A percentile compares a stretch with the other conserved stretches of the same genome.
Conservation (phyloP, 2,797 vertebrate species). For the Balearica regulorum region DNA sequence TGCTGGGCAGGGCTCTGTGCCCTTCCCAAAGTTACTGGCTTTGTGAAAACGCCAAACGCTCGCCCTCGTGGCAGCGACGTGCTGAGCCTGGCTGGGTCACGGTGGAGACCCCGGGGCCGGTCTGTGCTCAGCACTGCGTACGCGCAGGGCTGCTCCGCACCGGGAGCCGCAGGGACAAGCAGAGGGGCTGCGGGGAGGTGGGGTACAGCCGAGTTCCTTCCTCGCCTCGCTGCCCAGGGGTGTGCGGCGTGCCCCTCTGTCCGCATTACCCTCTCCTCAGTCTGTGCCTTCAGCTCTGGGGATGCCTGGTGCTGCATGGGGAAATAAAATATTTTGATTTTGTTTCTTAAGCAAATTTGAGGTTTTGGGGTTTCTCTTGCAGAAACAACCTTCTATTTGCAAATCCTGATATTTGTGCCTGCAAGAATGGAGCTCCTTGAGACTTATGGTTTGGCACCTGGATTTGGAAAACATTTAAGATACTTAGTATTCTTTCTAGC, state of each 20-base stretch:
- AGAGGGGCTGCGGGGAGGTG: background rate
- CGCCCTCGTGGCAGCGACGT: background rate
- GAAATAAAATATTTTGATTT: slow-evolving; percentile 54
- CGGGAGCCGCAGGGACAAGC: background rate
- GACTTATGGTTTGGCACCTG: background rate
- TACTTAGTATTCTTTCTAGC: background rate
- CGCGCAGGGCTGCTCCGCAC: background rate
- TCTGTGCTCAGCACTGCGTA: accelerated
- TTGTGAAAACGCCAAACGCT: background rate
- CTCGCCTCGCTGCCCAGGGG: accelerated
- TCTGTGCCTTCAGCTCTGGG: background rate
- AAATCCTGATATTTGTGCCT: background rate
- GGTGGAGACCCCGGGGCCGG: background rate
- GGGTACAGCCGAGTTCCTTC: background rate
- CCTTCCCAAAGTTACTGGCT: background rate
- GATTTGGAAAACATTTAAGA: background rate
- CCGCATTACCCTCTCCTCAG: background rate
- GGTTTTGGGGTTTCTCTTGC: slow-evolving; percentile 62
- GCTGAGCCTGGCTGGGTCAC: accelerated
- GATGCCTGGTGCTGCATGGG: background rate
- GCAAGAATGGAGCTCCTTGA: background rate
- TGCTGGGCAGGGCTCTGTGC: background rate
- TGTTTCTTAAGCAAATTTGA: slow-evolving; percentile 57
- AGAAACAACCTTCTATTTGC: slow-evolving; percentile 45
- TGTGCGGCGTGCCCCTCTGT: accelerated